Base-by-base conservation (phyloP, 1,140 invertebrate species). In the Phenacoccus solenopsis region DNA sequence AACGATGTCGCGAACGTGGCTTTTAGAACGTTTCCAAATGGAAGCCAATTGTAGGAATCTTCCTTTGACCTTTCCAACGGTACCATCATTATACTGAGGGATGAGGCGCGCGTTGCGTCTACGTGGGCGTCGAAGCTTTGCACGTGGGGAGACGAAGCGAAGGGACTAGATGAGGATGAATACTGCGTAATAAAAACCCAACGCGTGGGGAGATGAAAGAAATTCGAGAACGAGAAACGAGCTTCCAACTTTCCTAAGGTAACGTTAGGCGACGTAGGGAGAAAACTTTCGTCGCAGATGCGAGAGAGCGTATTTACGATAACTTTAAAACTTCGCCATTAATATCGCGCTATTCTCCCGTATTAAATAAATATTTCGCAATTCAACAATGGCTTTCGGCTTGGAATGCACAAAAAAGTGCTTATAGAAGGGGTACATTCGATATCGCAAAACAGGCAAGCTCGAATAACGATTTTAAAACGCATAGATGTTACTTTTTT, bases 11-110 rank as follows among this genome's bases (percentile, higher is more conserved):
- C n/a, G n/a, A n/a, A n/a, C n/a, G n/a, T n/a, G n/a, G n/a, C n/a
- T n/a, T n/a, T n/a, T n/a, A 49, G 20, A 49, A 49, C 38, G 5
- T 49, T 49, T n/a, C 16, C 12, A 4, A 49, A 49, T 2, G 16
- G 16, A n/a, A 49, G 38, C 38, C 38, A 49, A 49, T 49, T 49
- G 38, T 49, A 49, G 38, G 38, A 49, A 49, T 49, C 38, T 49
- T 49, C 38, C 38, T 49, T 49, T 49, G 38, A 49, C 38, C 38
- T 49, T 49, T 49, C 38, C 38, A 49, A 49, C 38, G 38, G 38
- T 49, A 49, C 38, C 38, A 49, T 49, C 38, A 49, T 49, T 49
- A n/a, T 2, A 49, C 38, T 5, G 5, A 49, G 38, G 38, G 38
- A 49, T 49, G 38, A 49, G 16, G 38, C 38, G 38, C 38, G 38